Percentiles rank a stretch among this genome's conserved stretches.
Evolutionary conservation across 2,888 invertebrate genomes (phyloP).

Genomic region (Lamellibrachia satsuma): DNA sequence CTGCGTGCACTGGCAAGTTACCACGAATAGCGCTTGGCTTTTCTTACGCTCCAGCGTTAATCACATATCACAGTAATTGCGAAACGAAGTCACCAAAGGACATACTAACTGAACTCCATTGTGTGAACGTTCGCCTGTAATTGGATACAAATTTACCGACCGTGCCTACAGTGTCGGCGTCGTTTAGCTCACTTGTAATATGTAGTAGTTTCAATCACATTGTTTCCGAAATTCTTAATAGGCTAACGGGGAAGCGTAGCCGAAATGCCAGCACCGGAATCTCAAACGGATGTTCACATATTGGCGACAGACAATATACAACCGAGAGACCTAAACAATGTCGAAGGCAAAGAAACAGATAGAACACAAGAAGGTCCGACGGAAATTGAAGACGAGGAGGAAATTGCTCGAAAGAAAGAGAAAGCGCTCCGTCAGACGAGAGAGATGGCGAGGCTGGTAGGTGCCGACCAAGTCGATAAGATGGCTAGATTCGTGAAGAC

Average conservation of each 20-base stretch:
- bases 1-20: neutral
- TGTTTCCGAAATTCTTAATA: neutral
- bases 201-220: neutral
- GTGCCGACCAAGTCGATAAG: slow-evolving; percentile 28
- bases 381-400: neutral
- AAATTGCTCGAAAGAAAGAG: neutral
- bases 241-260: neutral
- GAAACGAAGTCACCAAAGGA: neutral
- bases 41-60: neutral
- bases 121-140: neutral
- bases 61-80: neutral
- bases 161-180: neutral
- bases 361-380: neutral
- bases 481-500: slow-evolving; percentile 45
- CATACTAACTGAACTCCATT: neutral
- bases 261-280: neutral
- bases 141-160: neutral
- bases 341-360: neutral
- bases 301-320: neutral
- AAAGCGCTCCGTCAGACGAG: neutral
- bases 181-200: neutral
- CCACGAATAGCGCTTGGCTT: neutral
- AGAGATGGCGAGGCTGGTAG: neutral
- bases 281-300: neutral
- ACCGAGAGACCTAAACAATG: neutral